A percentile compares a stretch with the other conserved stretches of the same genome.
phyloP scores from a whole-genome alignment of 2,797 vertebrate genomes.

The Phalloptychus januarius region DNA sequence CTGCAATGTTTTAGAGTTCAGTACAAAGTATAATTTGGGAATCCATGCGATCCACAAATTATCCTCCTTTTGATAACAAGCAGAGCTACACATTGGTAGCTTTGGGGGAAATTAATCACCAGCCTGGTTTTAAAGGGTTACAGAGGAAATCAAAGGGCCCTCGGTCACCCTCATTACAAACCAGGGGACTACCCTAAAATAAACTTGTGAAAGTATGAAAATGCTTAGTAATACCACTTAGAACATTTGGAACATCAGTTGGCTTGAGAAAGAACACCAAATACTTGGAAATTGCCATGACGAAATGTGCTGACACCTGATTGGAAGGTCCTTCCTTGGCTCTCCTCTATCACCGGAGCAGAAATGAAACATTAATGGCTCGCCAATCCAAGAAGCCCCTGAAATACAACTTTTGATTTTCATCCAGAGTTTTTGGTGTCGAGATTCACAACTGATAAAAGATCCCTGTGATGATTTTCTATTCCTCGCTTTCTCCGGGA shows the following conservation, averaged over 20 bases:
- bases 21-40: background rate
- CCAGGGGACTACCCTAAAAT: background rate
- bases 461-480: background rate
- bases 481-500: background rate
- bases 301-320: background rate
- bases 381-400: background rate
- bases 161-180: background rate
- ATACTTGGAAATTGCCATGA: background rate
- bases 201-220: background rate
- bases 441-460: background rate
- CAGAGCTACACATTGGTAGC: background rate
- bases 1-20: background rate
- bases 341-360: background rate
- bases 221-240: background rate
- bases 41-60: background rate
- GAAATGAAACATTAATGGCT: conserved; percentile 1
- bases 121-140: background rate
- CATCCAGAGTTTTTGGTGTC: background rate
- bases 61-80: background rate
- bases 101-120: background rate
- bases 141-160: background rate
- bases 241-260: background rate
- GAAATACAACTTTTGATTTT: background rate
- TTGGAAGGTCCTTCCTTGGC: background rate
- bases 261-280: background rate